phyloP scores from a whole-genome alignment of 1,140 invertebrate genomes.

The Pseudoatta argentina region DNA sequence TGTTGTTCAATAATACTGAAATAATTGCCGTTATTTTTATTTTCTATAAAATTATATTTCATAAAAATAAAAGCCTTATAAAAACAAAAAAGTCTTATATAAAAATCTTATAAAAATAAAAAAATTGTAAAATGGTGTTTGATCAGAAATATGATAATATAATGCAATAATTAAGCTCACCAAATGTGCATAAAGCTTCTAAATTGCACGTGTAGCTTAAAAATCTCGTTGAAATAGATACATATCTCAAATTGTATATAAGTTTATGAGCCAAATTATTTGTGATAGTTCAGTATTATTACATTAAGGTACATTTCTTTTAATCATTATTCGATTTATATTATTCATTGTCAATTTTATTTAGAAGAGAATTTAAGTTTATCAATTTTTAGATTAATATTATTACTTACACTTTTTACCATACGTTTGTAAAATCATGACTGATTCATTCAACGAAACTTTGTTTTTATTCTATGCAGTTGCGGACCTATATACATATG shows the following conservation, averaged over 20 bases:
- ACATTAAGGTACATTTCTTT: background rate
- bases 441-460: background rate
- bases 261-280: background rate
- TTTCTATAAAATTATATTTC: background rate
- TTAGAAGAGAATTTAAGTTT: background rate
- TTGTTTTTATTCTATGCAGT: background rate
- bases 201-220: background rate
- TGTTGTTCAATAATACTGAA: background rate
- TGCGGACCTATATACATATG: background rate
- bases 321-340: background rate
- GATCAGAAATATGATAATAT: background rate
- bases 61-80: background rate
- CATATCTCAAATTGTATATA: slow-evolving; percentile 19
- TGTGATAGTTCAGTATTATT: slow-evolving; percentile 48
- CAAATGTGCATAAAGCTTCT: background rate
- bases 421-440: background rate
- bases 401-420: background rate
- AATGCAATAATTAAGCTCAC: slow-evolving; percentile 25
- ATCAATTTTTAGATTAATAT: background rate
- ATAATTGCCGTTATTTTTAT: background rate
- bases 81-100: background rate
- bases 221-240: background rate
- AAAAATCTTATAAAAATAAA: background rate
- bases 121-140: background rate
- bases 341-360: background rate